phyloP scores from a whole-genome alignment of 2,113 vertebrate species.

The Tragelaphus scriptus region DNA sequence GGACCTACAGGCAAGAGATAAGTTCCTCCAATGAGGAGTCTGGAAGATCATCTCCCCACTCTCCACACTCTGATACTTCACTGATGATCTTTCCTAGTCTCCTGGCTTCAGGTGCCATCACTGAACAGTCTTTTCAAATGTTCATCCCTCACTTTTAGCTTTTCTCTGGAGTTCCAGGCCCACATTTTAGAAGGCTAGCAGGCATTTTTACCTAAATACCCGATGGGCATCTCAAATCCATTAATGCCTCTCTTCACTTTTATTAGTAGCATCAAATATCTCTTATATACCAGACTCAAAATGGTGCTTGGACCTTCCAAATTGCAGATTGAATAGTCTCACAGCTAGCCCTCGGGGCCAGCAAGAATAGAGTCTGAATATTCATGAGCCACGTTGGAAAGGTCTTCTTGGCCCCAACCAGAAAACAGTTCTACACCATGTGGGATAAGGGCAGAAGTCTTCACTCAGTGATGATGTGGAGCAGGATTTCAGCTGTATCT shows the following conservation, averaged over 20 bases:
- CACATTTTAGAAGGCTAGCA: neutral
- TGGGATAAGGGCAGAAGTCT: neutral
- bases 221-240: neutral
- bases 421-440: neutral
- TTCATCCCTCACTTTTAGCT: neutral
- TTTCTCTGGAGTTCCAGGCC: neutral
- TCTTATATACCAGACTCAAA: neutral
- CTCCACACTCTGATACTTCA: neutral
- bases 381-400: neutral
- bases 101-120: neutral
- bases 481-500: neutral
- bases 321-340: neutral
- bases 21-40: neutral
- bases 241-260: neutral
- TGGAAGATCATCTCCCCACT: neutral
- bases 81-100: neutral
- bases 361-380: neutral
- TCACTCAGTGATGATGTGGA: neutral
- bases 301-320: neutral
- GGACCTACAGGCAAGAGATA: neutral
- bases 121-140: neutral
- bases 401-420: neutral
- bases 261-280: neutral
- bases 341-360: neutral
- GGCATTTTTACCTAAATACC: neutral